Conservation (phyloP, 2,888 invertebrate genomes). For the Tenthredo mesomela region DNA sequence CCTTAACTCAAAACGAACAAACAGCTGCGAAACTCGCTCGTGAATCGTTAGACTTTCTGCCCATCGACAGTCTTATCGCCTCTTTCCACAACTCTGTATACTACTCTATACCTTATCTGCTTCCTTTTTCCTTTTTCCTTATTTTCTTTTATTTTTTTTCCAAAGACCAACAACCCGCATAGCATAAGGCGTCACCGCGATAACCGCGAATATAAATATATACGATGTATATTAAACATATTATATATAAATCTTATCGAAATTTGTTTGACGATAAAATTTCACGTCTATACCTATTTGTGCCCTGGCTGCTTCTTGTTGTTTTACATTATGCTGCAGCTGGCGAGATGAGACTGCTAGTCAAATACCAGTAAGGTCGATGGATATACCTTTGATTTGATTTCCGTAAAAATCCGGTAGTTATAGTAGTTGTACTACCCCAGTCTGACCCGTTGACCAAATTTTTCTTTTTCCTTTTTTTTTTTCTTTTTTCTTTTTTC, state of each 20-base stretch:
- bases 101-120: neutral
- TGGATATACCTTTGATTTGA: no score
- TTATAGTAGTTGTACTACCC: neutral
- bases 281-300: no score
- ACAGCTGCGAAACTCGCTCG: slow-evolving; percentile 7
- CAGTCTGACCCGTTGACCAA: slow-evolving; percentile 18
- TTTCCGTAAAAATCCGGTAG: neutral
- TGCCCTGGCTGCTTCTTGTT: no score
- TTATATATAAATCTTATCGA: neutral
- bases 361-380: no score
- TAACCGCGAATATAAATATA: neutral
- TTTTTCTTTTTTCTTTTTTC: no score
- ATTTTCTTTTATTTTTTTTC: neutral
- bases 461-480: neutral
- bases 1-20: slow-evolving; percentile 19
- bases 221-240: neutral
- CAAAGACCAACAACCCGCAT: neutral
- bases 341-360: no score
- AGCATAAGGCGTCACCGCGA: neutral
- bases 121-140: neutral
- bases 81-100: neutral
- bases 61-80: slow-evolving; percentile 42
- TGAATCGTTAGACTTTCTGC: slow-evolving; percentile 17
- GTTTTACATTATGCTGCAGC: no score
- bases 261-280: no score